A percentile compares a stretch with the other conserved stretches of the same genome.
phyloP scores from a whole-genome alignment of 2,888 invertebrate species.

The Drosophila nigricruria region DNA sequence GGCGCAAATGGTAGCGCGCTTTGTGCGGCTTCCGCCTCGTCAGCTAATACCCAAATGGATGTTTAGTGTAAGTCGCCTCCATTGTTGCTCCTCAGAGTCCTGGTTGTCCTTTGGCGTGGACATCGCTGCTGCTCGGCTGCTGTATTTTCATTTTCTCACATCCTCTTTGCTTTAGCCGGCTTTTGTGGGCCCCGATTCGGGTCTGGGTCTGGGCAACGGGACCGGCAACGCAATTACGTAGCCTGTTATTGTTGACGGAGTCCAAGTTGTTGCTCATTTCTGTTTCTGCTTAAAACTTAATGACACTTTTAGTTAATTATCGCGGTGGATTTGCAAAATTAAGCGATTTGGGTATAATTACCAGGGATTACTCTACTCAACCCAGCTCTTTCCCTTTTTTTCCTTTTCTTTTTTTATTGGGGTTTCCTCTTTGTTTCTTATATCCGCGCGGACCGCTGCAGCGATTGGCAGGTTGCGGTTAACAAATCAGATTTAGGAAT shows the following conservation, averaged over 20 bases:
- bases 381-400: not conserved
- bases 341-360: constrained; percentile 80
- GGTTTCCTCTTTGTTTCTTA: constrained; percentile 2
- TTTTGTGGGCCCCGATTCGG: constrained; percentile 47
- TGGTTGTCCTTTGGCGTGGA: constrained; percentile 29
- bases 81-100: constrained; percentile 21
- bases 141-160: constrained; percentile 47
- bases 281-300: constrained; percentile 77
- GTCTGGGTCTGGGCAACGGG: constrained; percentile 32
- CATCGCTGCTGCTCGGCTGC: constrained; percentile 23
- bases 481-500: constrained; percentile 53
- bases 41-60: constrained; percentile 80
- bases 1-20: constrained; percentile 78
- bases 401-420: not conserved
- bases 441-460: constrained; percentile 23
- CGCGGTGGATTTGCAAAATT: constrained; percentile 80
- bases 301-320: constrained; percentile 80
- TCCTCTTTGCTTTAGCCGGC: constrained; percentile 61
- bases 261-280: constrained; percentile 61
- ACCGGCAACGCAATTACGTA: constrained; percentile 66
- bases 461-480: constrained; percentile 48
- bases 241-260: constrained; percentile 75
- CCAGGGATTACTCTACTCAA: constrained; percentile 64
- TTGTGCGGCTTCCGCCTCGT: constrained; percentile 74
- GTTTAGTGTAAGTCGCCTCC: constrained; percentile 76